phyloP scores from a whole-genome alignment of 2,113 vertebrate species.

The Bubo blakistoni region DNA sequence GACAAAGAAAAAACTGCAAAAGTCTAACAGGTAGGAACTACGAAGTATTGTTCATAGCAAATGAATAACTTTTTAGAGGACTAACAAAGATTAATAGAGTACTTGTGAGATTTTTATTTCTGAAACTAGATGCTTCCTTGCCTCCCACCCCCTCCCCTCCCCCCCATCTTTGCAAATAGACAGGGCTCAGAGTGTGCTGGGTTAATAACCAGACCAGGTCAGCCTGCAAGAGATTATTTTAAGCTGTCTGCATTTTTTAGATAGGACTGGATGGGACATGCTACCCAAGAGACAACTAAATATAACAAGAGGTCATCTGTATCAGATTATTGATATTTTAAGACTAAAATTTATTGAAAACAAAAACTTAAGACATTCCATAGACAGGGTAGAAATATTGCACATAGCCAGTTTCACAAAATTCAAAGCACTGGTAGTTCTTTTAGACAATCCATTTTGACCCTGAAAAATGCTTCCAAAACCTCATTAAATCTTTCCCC shows the following conservation, averaged over 20 bases:
- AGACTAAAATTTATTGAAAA: neutral
- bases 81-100: neutral
- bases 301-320: neutral
- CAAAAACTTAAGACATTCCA: neutral
- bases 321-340: slow-evolving; percentile 1
- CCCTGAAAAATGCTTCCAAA: neutral
- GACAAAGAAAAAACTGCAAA: neutral
- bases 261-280: slow-evolving; percentile 7
- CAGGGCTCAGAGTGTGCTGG: neutral
- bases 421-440: neutral
- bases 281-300: slow-evolving; percentile 20
- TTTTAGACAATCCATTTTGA: neutral
- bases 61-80: neutral
- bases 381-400: neutral
- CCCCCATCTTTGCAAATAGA: neutral
- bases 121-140: neutral
- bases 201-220: slow-evolving; percentile 32
- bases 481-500: neutral
- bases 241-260: slow-evolving; percentile 54
- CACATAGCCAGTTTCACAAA: neutral
- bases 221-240: slow-evolving; percentile 44
- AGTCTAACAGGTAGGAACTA: neutral
- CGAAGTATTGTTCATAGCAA: neutral
- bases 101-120: neutral
- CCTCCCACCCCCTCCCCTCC: neutral